Evolutionary conservation across 35 echinoderm and acorn worm genomes (phyloP).

Genomic region (Diadema setosum): DNA sequence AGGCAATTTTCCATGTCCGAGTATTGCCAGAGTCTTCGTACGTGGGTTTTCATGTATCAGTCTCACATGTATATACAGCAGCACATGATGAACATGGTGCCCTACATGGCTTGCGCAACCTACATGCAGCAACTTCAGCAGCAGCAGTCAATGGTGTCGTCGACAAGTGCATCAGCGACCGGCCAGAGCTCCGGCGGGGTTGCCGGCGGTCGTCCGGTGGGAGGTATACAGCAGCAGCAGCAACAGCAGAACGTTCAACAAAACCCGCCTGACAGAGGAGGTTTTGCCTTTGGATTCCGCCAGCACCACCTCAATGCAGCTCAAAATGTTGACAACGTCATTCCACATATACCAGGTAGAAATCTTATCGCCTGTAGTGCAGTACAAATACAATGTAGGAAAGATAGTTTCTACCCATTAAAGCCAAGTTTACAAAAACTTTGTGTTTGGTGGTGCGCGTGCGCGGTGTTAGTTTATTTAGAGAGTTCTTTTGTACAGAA

Average conservation of each 20-base stretch:
- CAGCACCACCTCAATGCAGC: background rate
- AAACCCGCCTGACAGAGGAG: too few species aligned
- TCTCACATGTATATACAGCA: background rate
- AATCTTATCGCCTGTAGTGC: too few species aligned
- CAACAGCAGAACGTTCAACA: background rate
- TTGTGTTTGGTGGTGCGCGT: too few species aligned
- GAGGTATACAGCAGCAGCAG: background rate
- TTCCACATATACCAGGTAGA: background rate
- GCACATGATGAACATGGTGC: background rate
- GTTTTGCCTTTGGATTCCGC: too few species aligned
- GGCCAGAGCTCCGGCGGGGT: background rate
- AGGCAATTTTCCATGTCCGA: background rate
- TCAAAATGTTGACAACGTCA: background rate
- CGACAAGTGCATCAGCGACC: background rate
- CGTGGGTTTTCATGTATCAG: background rate
- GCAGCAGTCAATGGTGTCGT: background rate
- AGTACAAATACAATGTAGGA: too few species aligned
- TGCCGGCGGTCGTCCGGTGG: background rate
- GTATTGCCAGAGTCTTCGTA: background rate
- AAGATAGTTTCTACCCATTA: too few species aligned
- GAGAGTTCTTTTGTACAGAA: too few species aligned
- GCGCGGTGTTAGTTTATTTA: too few species aligned
- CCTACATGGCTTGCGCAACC: background rate
- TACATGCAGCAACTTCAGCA: background rate
- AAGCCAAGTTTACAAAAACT: too few species aligned